A percentile compares a stretch with the other conserved stretches of the same genome.
phyloP scores from a whole-genome alignment of 2,797 vertebrate genomes.

The Hozukius guyotensis region DNA sequence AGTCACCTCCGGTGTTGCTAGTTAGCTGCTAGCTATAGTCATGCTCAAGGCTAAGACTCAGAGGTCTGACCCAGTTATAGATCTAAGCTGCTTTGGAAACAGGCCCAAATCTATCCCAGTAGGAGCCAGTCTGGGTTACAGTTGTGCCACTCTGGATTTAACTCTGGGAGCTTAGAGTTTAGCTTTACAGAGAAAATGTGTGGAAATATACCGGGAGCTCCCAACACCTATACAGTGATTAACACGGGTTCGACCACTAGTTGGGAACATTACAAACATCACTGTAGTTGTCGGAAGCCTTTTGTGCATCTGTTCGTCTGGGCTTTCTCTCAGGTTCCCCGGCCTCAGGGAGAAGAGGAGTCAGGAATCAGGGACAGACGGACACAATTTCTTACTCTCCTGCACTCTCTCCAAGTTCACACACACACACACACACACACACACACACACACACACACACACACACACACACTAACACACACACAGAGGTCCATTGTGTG shows the following conservation, averaged over 20 bases:
- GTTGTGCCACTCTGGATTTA: slow-evolving; percentile 27
- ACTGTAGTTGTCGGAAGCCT: not conserved
- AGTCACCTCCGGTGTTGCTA: slow-evolving; percentile 29
- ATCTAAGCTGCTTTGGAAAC: slow-evolving; percentile 72
- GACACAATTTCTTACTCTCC: slow-evolving; percentile 33
- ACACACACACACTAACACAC: slow-evolving; percentile 23
- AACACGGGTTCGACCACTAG: not conserved
- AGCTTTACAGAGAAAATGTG: slow-evolving; percentile 27
- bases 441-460: slow-evolving; percentile 14
- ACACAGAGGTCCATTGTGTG: slow-evolving; percentile 69
- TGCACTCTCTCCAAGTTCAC: slow-evolving; percentile 9
- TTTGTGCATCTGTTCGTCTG: not conserved
- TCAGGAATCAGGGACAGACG: slow-evolving; percentile 20
- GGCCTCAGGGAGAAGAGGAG: slow-evolving; percentile 33
- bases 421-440: slow-evolving; percentile 5
- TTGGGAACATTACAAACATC: slow-evolving; percentile 8
- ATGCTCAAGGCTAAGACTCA: slow-evolving; percentile 6
- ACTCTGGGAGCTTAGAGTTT: slow-evolving; percentile 13
- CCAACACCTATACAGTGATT: not conserved
- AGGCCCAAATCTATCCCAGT: slow-evolving; percentile 51
- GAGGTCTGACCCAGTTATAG: slow-evolving; percentile 68
- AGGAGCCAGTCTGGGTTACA: slow-evolving; percentile 48
- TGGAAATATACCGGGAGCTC: slow-evolving; percentile 36
- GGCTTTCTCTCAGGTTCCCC: slow-evolving; percentile 4
- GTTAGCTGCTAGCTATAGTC: slow-evolving; percentile 5